Percentiles rank a stretch among this genome's conserved stretches.
phyloP scores from a whole-genome alignment of 1,140 invertebrate species.

The Cyphomyrmex costatus region DNA sequence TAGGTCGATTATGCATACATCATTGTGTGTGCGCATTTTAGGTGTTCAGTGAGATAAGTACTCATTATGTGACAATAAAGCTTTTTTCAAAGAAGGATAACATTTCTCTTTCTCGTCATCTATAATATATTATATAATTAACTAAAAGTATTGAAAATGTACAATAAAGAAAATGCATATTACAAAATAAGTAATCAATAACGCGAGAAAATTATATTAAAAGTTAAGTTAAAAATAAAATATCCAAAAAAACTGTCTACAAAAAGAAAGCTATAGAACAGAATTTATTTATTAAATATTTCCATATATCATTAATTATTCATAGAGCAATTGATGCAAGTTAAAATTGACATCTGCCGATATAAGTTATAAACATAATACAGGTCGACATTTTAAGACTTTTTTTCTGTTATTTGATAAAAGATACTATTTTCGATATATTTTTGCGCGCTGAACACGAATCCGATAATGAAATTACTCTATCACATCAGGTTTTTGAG shows the following conservation, averaged over 20 bases:
- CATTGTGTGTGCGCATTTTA: slow-evolving; percentile 57
- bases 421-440: no score
- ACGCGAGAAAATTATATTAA: background rate
- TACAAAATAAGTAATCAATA: background rate
- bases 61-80: slow-evolving; percentile 16
- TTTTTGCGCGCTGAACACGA: no score
- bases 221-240: background rate
- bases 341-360: background rate
- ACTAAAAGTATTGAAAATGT: background rate
- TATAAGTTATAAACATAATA: background rate
- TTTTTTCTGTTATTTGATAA: no score
- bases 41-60: slow-evolving; percentile 14
- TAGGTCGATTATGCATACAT: slow-evolving; percentile 64
- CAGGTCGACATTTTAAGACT: no score
- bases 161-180: background rate
- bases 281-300: background rate
- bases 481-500: no score
- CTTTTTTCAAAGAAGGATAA: background rate
- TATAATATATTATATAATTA: slow-evolving; percentile 13
- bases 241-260: background rate
- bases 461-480: no score
- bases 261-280: background rate
- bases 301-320: background rate
- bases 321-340: background rate
- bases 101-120: background rate